Evolutionary conservation across 64 coral and sea anemone genomes (phyloP).

Genomic region (Porites australiensis): DNA sequence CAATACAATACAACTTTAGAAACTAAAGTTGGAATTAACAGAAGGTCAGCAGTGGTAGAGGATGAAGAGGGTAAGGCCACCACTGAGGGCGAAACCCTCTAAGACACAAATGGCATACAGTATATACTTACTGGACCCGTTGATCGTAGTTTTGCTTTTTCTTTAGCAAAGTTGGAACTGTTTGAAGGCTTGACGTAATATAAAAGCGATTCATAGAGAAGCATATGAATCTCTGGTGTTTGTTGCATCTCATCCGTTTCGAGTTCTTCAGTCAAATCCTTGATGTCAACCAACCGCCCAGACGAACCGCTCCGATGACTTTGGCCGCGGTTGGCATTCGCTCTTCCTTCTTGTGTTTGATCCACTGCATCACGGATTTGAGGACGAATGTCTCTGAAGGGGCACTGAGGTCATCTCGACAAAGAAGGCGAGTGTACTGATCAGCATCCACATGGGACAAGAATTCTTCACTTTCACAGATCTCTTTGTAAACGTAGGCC

Average conservation of each 20-base stretch:
- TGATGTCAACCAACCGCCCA: slow-evolving; percentile 13
- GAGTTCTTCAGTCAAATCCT: background rate
- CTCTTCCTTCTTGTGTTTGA: slow-evolving; percentile 13
- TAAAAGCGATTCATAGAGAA: too few relatives aligned
- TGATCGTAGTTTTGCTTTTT: too few relatives aligned
- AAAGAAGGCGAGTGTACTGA: background rate
- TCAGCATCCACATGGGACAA: background rate
- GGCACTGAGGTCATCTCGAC: slow-evolving; percentile 5
- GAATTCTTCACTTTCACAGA: slow-evolving; percentile 21
- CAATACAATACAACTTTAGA: too few relatives aligned
- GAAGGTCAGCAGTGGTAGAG: too few relatives aligned
- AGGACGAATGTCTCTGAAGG: background rate
- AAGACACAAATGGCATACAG: too few relatives aligned
- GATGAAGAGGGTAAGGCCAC: too few relatives aligned
- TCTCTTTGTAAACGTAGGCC: background rate
- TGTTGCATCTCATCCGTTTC: background rate
- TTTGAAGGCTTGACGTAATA: too few relatives aligned
- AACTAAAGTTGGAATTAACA: too few relatives aligned
- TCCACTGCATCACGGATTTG: too few relatives aligned
- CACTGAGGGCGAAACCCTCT: too few relatives aligned
- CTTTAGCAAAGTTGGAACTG: too few relatives aligned
- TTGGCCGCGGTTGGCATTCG: background rate
- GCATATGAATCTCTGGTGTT: background rate
- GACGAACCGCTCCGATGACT: slow-evolving; percentile 15
- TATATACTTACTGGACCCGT: too few relatives aligned